Evolutionary conservation across 2,888 invertebrate species (phyloP), one percentile per base, ranked within the genome.

Genomic region (Gasteruption jaculator): DNA sequence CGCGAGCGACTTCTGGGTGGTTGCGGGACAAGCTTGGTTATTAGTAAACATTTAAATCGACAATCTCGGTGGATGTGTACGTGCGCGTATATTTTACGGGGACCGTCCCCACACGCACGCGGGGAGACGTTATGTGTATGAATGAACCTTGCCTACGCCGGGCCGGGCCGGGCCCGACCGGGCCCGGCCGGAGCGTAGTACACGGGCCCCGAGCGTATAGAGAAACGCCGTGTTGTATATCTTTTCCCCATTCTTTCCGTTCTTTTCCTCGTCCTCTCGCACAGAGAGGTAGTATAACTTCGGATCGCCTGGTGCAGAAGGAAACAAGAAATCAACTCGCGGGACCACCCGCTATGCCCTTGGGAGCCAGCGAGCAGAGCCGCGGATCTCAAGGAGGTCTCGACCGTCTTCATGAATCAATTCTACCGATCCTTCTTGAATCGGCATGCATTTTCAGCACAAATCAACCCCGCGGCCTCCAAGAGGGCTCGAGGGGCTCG

Each of bases 11-110:
- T 69, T 69, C 67, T 69, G 70, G 69, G 69, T 68, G 69, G 69
- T 63, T 69, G 67, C 61, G 56, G 61, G 64, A 68, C 69, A 69
- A 68, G 67, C 55, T 53, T 67, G 68, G 67, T 70, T 70, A 69
- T 70, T 70, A 70, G 70, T 69, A 69, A 70, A 70, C 69, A 69
- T 70, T 68, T 68, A 68, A 70, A 69, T 70, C 68, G 67, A 68
- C 66, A 68, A 68, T 69, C 64, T 63, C 56, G 52, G 53, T 57
- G 57, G 57, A 48, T 52, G n/a, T n/a, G n/a, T n/a, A n/a, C n/a
- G n/a, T n/a, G n/a, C n/a, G n/a, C n/a, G n/a, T n/a, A n/a, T n/a
- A n/a, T n/a, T n/a, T n/a, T n/a, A n/a, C n/a, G n/a, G n/a, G n/a
- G n/a, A n/a, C n/a, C n/a, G n/a, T n/a, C n/a, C n/a, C n/a, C n/a